Percentiles rank a stretch among this genome's conserved stretches.
These are phyloP conservation scores for Antigone vipio DNA, from an alignment of 2,113 vertebrate genomes.

Conservation along the genomic window DNA sequence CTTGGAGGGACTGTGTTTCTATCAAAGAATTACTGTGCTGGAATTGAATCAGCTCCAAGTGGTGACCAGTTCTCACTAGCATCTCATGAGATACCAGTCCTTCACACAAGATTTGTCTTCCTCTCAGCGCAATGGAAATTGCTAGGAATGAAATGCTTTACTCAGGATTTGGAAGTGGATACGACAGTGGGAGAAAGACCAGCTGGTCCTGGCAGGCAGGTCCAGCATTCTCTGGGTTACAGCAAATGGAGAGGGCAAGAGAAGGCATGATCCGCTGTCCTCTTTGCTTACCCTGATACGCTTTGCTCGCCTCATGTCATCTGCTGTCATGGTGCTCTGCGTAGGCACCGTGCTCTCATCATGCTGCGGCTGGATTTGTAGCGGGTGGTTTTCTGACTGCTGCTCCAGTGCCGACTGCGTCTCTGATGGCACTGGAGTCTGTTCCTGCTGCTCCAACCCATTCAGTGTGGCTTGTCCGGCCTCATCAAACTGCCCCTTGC, in stretches of 20 bases:
- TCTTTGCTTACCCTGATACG: constrained; percentile 87
- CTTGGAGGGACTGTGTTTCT: neutral
- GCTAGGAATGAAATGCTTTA: neutral
- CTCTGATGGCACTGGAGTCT: constrained; percentile 70
- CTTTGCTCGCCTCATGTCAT: constrained; percentile 92
- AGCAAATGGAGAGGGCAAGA: neutral
- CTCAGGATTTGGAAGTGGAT: neutral
- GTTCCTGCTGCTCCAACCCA: constrained; percentile 83
- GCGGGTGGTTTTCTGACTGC: constrained; percentile 58
- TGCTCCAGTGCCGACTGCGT: constrained; percentile 67
- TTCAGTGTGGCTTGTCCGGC: constrained; percentile 76
- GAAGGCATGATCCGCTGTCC: neutral
- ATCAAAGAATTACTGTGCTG: neutral
- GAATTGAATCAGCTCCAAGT: neutral
- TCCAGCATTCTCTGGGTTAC: neutral
- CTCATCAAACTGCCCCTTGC: constrained; percentile 85
- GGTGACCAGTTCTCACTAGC: neutral
- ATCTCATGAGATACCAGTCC: neutral
- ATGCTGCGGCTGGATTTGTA: constrained; percentile 78
- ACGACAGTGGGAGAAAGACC: neutral
- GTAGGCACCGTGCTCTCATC: constrained; percentile 66
- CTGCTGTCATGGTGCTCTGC: constrained; percentile 82
- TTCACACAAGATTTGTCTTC: neutral
- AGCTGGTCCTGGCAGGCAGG: neutral
- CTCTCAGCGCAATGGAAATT: neutral